Conservation (phyloP, 2,113 vertebrate species). For the Lota lota region DNA sequence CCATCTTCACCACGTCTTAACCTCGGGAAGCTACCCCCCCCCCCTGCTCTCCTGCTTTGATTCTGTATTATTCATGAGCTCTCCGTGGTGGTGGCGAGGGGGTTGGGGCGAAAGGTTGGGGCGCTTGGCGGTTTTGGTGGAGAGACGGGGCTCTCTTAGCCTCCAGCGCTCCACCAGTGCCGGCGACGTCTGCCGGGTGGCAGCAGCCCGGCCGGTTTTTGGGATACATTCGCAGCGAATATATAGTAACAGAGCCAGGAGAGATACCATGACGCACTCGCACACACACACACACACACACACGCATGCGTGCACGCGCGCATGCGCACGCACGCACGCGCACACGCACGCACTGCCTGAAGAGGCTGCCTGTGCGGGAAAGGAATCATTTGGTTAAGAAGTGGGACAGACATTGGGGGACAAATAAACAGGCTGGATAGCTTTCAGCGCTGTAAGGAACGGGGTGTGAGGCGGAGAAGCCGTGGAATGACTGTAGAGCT, state of each 20-base stretch:
- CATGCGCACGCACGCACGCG: too few relatives aligned
- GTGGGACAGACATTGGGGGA: conserved; percentile 40
- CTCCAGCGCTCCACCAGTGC: conserved; percentile 49
- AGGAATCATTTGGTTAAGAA: conserved; percentile 26
- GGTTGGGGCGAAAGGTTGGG: conserved; percentile 3
- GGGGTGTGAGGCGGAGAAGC: conserved; percentile 20
- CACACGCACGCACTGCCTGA: conserved; percentile 6
- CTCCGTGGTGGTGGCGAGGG: conserved; percentile 12
- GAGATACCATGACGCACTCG: conserved; percentile 20
- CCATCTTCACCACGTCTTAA: conserved; percentile 49
- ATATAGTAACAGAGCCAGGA: conserved; percentile 40
- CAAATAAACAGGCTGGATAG: conserved; percentile 32
- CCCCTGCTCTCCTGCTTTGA: conserved; percentile 51
- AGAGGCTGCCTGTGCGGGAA: conserved; percentile 27
- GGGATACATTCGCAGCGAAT: conserved; percentile 54
- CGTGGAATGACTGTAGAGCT: conserved; percentile 26
- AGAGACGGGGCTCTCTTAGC: conserved; percentile 34
- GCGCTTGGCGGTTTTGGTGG: too few relatives aligned
- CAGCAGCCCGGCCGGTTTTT: conserved; percentile 46
- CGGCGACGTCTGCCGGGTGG: conserved; percentile 45
- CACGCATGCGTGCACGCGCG: not conserved
- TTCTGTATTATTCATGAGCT: conserved; percentile 62
- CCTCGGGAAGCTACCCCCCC: conserved; percentile 37
- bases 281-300: conserved; percentile 18
- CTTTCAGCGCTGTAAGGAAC: conserved; percentile 24